Conservation (phyloP, 2,113 vertebrate species). For the Monopterus albus region DNA sequence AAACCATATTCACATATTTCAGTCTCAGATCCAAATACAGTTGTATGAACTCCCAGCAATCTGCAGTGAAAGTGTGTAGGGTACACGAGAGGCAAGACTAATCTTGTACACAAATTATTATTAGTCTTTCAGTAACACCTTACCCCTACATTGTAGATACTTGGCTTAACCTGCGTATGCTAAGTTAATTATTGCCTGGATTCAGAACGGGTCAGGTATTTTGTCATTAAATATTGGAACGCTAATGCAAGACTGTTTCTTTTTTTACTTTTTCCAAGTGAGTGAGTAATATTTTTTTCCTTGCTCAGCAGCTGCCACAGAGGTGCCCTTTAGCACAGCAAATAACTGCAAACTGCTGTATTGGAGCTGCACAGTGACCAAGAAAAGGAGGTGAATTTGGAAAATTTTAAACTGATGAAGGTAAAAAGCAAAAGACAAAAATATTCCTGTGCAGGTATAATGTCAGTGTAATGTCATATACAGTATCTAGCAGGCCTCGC, state of each 20-base stretch:
- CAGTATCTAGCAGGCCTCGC: no score
- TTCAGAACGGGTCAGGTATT: not conserved
- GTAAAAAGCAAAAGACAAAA: not conserved
- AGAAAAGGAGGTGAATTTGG: not conserved
- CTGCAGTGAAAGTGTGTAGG: not conserved
- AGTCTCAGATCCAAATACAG: not conserved
- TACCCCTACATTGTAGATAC: not conserved
- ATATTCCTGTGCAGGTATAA: not conserved
- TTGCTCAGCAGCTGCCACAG: not conserved
- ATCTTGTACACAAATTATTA: not conserved
- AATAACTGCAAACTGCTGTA: slow-evolving; percentile 2
- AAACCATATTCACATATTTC: no score
- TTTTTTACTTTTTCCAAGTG: slow-evolving; percentile 1
- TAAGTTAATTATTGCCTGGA: not conserved
- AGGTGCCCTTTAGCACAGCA: not conserved
- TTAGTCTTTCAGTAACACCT: not conserved
- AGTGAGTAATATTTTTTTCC: not conserved
- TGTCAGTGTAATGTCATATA: no score
- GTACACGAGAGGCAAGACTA: not conserved
- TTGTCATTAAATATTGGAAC: not conserved
- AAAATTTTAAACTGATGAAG: not conserved
- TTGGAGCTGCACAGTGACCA: not conserved
- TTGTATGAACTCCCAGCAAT: not conserved
- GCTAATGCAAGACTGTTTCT: not conserved
- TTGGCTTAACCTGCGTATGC: not conserved